Evolutionary conservation across 2,113 vertebrate species (phyloP), one percentile per base, ranked within the genome.

Genomic region (Megaceryle torquata): DNA sequence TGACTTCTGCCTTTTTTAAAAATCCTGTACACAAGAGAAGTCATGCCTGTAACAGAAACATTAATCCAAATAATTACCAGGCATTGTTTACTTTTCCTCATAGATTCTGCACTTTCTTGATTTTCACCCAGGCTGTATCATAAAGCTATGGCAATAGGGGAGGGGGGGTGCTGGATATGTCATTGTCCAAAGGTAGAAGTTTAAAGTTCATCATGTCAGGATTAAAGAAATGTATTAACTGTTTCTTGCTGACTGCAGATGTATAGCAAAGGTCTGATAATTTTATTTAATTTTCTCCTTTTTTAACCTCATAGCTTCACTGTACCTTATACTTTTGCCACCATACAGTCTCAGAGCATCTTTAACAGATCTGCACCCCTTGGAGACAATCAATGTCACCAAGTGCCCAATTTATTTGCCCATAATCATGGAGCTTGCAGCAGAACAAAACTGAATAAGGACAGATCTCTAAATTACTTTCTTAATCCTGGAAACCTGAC

Each of bases 1-100:
- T 93, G 93, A 93, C 96, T 97, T 97, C 82, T 88, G 92, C 89
- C 96, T 93, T 91, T 89, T 92, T 57, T 4, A 72, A 92, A 96
- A 91, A 94, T 72, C 70, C 71, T 65, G 69, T 85, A 65, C 67
- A 85, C 93, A 94, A 94, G 51, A 75, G 57, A 91, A 95, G 87
- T 78, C 82, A 92, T 96, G 88, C 74, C 90, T 97, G 89, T 83
- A 74, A 94, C 43, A 92, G 72, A 90, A 96, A 87, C 57, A 72
- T 95, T 95, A 96, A 96, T 96, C 70, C 92, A 94, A 82, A 67
- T 70, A 91, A 94, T 96, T 94, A 96, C 70, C 79, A 85, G 80
- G 65, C 63, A 85, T 96, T 94, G 88, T 94, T 96, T 96, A 76
- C 46, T 89, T 94, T 69, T 84, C 41, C 44, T 93, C 57, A 83